Evolutionary conservation across 2,888 invertebrate species (phyloP).

Genomic region (Drosophila ezoana): DNA sequence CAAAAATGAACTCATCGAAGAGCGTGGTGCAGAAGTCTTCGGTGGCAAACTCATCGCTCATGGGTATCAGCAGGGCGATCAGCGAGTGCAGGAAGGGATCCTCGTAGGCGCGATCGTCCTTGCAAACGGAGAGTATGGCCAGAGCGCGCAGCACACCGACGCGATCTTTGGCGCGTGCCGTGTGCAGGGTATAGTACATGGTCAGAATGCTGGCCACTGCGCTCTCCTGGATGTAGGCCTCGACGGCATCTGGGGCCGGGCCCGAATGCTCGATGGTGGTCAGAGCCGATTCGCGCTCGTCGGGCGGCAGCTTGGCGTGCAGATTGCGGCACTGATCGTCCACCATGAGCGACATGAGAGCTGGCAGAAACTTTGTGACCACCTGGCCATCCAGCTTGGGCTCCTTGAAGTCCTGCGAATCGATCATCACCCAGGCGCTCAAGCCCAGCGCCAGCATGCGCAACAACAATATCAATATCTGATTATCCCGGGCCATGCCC

Average conservation of each 20-base stretch:
- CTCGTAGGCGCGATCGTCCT: slow-evolving; percentile 96
- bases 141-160: slow-evolving; percentile 93
- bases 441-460: slow-evolving; percentile 96
- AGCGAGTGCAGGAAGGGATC: slow-evolving; percentile 97
- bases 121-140: slow-evolving; percentile 95
- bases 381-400: slow-evolving; percentile 97
- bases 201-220: slow-evolving; percentile 96
- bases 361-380: slow-evolving; percentile 97
- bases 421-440: slow-evolving; percentile 98
- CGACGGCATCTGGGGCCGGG: slow-evolving; percentile 96
- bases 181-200: slow-evolving; percentile 98
- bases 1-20: slow-evolving; percentile 98
- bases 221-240: slow-evolving; percentile 95
- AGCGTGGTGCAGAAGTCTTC: slow-evolving; percentile 98
- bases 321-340: slow-evolving; percentile 93
- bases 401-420: slow-evolving; percentile 97
- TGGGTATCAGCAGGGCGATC: slow-evolving; percentile 91
- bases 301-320: slow-evolving; percentile 94
- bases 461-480: slow-evolving; percentile 93
- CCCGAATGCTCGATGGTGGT: slow-evolving; percentile 97
- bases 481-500: slow-evolving; percentile 94
- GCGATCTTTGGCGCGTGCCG: slow-evolving; percentile 92
- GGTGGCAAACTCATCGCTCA: slow-evolving; percentile 96
- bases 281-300: slow-evolving; percentile 96
- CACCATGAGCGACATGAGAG: slow-evolving; percentile 96